Percentiles rank a stretch among this genome's conserved stretches.
Evolutionary conservation across 1,140 invertebrate genomes (phyloP).

Genomic region (Drosophila hydei): DNA sequence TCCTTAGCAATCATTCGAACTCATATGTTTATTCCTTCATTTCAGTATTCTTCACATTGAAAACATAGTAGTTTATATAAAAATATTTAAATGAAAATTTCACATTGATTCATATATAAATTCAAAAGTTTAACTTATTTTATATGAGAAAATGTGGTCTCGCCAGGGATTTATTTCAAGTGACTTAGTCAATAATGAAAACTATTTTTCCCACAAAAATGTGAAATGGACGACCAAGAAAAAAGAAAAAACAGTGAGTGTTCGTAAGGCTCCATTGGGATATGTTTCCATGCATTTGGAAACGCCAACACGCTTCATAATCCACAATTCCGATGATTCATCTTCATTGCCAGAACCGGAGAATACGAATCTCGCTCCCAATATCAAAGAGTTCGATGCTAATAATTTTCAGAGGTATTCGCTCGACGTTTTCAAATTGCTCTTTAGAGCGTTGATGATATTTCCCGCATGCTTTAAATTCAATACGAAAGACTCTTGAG

Average conservation of each 20-base stretch:
- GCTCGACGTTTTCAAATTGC: background rate
- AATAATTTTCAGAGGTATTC: background rate
- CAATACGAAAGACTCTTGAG: background rate
- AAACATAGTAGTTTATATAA: no score
- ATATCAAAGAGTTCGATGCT: no score
- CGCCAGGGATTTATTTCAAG: background rate
- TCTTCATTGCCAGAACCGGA: no score
- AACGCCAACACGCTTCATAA: background rate
- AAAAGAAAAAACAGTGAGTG: background rate
- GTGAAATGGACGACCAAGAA: background rate
- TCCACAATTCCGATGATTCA: no score
- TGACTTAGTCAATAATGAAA: background rate
- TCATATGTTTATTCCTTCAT: no score
- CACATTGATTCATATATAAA: background rate
- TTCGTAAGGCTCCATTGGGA: background rate
- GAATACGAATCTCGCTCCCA: background rate
- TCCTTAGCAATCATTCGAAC: no score
- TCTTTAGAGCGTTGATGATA: background rate
- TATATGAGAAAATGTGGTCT: background rate
- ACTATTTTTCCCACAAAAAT: background rate
- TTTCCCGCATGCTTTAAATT: background rate
- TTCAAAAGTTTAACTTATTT: background rate
- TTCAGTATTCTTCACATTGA: no score
- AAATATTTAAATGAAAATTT: no score
- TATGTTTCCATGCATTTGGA: background rate